A percentile compares a stretch with the other conserved stretches of the same genome.
These are phyloP conservation scores for Odontamblyopus lacepedii DNA, from an alignment of 2,797 vertebrate species.

Conservation along the genomic window DNA sequence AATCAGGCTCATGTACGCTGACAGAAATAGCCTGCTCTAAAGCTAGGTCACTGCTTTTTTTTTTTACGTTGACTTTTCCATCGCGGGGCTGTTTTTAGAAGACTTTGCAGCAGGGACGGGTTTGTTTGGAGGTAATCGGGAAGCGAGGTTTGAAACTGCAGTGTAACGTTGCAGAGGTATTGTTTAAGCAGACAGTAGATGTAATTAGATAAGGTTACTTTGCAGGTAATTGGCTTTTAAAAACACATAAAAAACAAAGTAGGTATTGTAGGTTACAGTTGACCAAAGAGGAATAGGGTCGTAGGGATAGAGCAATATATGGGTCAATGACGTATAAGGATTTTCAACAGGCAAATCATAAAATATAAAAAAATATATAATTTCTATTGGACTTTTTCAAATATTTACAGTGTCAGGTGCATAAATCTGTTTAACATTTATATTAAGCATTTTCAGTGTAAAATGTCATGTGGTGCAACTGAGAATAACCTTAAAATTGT, in stretches of 20 bases:
- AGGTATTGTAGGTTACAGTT: not conserved
- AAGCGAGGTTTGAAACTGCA: conserved; percentile 61
- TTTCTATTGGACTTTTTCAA: too few relatives aligned
- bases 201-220: not conserved
- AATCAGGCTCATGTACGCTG: conserved; percentile 62
- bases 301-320: too few relatives aligned
- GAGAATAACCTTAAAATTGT: too few relatives aligned
- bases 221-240: not conserved
- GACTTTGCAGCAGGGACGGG: conserved; percentile 23
- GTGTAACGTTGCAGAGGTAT: conserved; percentile 54
- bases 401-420: too few relatives aligned
- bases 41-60: conserved; percentile 14
- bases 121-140: conserved; percentile 66
- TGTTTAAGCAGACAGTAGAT: conserved; percentile 29
- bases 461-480: too few relatives aligned
- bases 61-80: conserved; percentile 9
- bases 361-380: too few relatives aligned
- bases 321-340: too few relatives aligned
- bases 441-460: too few relatives aligned
- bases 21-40: conserved; percentile 56
- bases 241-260: not conserved
- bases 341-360: too few relatives aligned
- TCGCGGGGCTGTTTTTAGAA: conserved; percentile 25
- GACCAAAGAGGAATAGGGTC: too few relatives aligned
- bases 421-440: too few relatives aligned